Conservation (phyloP, 1,140 invertebrate species). For the Eriosoma lanigerum region DNA sequence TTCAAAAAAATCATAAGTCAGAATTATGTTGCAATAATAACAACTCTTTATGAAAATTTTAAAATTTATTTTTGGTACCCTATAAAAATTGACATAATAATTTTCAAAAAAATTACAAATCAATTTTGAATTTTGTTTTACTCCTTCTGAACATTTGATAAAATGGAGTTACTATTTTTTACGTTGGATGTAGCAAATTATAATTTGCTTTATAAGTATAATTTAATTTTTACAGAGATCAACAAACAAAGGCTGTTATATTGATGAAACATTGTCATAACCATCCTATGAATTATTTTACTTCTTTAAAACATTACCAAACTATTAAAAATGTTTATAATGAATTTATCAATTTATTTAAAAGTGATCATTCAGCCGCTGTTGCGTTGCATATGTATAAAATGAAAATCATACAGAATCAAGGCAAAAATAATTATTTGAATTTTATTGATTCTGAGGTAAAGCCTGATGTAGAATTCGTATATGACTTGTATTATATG, state of each 20-base stretch:
- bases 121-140: too few relatives aligned
- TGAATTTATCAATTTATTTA: background rate
- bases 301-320: background rate
- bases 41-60: too few relatives aligned
- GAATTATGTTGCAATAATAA: too few relatives aligned
- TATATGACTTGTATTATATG: constrained; percentile 10
- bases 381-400: background rate
- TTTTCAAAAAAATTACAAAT: too few relatives aligned
- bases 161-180: too few relatives aligned
- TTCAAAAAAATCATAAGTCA: too few relatives aligned
- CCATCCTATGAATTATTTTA: constrained; percentile 3
- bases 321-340: background rate
- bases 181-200: background rate
- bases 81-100: too few relatives aligned
- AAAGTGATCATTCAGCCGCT: background rate
- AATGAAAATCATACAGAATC: background rate
- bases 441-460: background rate
- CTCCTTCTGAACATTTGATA: too few relatives aligned
- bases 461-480: constrained; percentile 21
- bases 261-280: constrained; percentile 11
- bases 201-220: background rate
- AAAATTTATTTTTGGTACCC: too few relatives aligned
- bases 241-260: constrained; percentile 5
- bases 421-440: constrained; percentile 20
- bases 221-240: background rate